Evolutionary conservation across 2,888 invertebrate species (phyloP).

Genomic region (Anticlea derivata): DNA sequence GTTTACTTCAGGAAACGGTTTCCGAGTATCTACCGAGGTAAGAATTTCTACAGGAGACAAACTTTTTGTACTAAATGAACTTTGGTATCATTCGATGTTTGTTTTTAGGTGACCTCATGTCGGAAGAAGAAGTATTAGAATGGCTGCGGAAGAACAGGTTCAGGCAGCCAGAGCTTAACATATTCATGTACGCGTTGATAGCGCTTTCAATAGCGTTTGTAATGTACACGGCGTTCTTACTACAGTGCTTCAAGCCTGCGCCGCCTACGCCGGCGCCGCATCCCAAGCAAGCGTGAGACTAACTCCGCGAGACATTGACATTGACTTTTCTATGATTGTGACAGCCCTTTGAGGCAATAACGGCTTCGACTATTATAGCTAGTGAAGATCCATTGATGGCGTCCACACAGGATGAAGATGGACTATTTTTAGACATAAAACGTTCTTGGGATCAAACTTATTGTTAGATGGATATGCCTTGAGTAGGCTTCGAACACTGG

Average conservation of each 20-base stretch:
- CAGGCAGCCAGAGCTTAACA: conserved; percentile 95
- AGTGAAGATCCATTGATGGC: conserved; percentile 47
- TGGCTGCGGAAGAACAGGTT: conserved; percentile 97
- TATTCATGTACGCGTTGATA: conserved; percentile 96
- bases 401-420: conserved; percentile 38
- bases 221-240: conserved; percentile 94
- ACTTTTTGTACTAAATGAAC: background rate
- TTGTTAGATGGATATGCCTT: conserved; percentile 38
- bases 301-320: conserved; percentile 32
- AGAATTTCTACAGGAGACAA: conserved; percentile 2
- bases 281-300: conserved; percentile 86
- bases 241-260: conserved; percentile 94
- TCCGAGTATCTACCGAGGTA: conserved; percentile 96
- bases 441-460: conserved; percentile 76
- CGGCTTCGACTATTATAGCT: conserved; percentile 46
- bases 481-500: conserved; percentile 40
- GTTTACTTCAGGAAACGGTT: conserved; percentile 96
- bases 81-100: conserved; percentile 7
- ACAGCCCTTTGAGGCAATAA: conserved; percentile 39
- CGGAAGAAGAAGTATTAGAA: conserved; percentile 93
- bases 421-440: conserved; percentile 55
- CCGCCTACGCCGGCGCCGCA: conserved; percentile 85
- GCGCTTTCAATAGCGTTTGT: conserved; percentile 93
- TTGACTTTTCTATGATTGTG: conserved; percentile 45
- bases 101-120: conserved; percentile 90